phyloP scores from a whole-genome alignment of 2,888 invertebrate species.

The Idaea biselata region DNA sequence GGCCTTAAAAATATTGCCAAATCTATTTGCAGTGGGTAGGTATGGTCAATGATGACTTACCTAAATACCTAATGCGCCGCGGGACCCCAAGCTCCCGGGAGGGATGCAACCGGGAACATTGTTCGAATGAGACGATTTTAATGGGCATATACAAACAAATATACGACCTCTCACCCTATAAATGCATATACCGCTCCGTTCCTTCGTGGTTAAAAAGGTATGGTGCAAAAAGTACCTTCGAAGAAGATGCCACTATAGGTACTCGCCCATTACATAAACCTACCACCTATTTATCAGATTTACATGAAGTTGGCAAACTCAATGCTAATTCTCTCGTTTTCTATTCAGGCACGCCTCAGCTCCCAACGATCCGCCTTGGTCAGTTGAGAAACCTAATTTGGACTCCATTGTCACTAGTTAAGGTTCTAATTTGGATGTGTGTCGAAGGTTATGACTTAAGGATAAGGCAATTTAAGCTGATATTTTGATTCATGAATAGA shows the following conservation, averaged over 20 bases:
- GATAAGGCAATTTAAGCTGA: neutral
- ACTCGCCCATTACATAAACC: neutral
- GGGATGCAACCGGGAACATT: too few species aligned
- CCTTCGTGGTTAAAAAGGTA: too few species aligned
- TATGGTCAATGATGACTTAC: too few species aligned
- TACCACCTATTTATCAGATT: constrained; percentile 6
- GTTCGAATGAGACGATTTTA: too few species aligned
- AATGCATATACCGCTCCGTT: too few species aligned
- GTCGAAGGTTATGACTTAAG: neutral
- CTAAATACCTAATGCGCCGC: too few species aligned
- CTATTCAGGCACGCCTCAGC: constrained; percentile 23
- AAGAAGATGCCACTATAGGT: neutral
- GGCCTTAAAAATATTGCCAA: too few species aligned
- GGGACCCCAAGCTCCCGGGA: too few species aligned
- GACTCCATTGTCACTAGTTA: neutral
- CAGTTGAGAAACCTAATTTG: neutral
- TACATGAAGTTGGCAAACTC: constrained; percentile 24
- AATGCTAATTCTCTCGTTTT: constrained; percentile 26
- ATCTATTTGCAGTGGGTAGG: too few species aligned
- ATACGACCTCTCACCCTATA: too few species aligned
- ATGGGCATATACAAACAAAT: too few species aligned
- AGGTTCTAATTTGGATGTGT: neutral
- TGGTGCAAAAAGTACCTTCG: too few species aligned
- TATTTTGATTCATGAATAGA: neutral
- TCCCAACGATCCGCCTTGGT: neutral